These are phyloP conservation scores for Sarcophaga rosellei DNA, from an alignment of 2,888 invertebrate species.

Conservation along the genomic window DNA sequence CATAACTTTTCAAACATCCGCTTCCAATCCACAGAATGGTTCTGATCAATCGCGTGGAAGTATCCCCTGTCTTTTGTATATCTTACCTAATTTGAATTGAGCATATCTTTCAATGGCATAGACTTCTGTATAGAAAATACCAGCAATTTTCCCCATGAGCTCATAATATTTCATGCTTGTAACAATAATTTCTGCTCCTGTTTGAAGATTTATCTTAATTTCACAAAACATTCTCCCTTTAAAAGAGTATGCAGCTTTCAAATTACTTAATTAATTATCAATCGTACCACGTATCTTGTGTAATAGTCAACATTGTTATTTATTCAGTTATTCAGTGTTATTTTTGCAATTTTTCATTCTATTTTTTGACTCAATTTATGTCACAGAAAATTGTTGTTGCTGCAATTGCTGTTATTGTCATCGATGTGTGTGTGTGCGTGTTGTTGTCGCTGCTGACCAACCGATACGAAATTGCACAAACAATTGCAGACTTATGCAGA, in stretches of 20 bases:
- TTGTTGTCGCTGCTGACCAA: conserved; percentile 38
- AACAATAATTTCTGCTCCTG: too few species aligned
- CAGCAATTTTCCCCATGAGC: too few species aligned
- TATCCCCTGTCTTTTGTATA: too few species aligned
- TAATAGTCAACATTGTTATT: conserved; percentile 19
- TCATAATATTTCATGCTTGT: too few species aligned
- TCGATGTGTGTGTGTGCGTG: neutral
- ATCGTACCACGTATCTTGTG: neutral
- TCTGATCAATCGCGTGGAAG: too few species aligned
- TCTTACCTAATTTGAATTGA: too few species aligned
- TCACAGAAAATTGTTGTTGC: conserved; percentile 30
- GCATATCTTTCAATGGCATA: too few species aligned
- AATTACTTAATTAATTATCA: neutral
- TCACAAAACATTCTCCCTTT: too few species aligned
- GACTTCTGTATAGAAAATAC: too few species aligned
- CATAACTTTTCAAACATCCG: too few species aligned
- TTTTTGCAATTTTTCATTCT: conserved; percentile 10
- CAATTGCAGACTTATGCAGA: conserved; percentile 9
- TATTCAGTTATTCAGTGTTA: conserved; percentile 29
- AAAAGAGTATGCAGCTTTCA: neutral
- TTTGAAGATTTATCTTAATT: too few species aligned
- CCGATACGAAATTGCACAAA: conserved; percentile 38
- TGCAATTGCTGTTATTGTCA: conserved; percentile 27
- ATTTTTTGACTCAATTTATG: conserved; percentile 25
- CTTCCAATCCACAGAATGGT: too few species aligned